Percentiles rank a stretch among this genome's conserved stretches.
phyloP scores from a whole-genome alignment of 1,140 invertebrate species.

The Achroia grisella region DNA sequence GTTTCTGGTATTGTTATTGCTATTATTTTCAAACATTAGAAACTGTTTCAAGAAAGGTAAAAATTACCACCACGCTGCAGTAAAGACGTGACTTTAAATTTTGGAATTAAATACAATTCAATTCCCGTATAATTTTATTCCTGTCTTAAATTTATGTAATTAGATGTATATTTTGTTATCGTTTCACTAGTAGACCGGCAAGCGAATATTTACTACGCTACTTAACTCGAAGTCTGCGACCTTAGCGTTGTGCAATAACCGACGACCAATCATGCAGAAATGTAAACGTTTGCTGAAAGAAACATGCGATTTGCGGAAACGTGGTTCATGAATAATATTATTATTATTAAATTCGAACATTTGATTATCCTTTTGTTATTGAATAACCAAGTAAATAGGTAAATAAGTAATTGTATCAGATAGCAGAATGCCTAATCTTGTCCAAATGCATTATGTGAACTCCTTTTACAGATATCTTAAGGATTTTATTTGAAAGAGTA shows the following conservation, averaged over 20 bases:
- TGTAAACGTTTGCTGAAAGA: constrained; percentile 32
- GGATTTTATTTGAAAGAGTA: too few species aligned
- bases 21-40: constrained; percentile 22
- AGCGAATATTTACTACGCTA: constrained; percentile 37
- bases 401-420: too few species aligned
- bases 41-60: constrained; percentile 23
- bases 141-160: not conserved
- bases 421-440: too few species aligned
- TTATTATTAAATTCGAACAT: too few species aligned
- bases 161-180: constrained; percentile 9
- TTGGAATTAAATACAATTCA: too few species aligned
- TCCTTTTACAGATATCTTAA: too few species aligned
- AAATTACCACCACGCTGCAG: constrained; percentile 11
- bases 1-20: constrained; percentile 30
- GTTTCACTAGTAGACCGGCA: constrained; percentile 36
- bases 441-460: too few species aligned
- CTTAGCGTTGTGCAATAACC: constrained; percentile 40
- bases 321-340: too few species aligned
- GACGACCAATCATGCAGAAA: constrained; percentile 44
- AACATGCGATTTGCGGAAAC: too few species aligned
- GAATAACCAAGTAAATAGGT: too few species aligned
- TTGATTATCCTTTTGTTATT: too few species aligned
- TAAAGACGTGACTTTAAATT: constrained; percentile 30
- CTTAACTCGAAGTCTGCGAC: constrained; percentile 35
- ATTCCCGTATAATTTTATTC: too few species aligned